These are phyloP conservation scores for Parnassius smintheus DNA, from an alignment of 2,888 invertebrate genomes.

Conservation along the genomic window DNA sequence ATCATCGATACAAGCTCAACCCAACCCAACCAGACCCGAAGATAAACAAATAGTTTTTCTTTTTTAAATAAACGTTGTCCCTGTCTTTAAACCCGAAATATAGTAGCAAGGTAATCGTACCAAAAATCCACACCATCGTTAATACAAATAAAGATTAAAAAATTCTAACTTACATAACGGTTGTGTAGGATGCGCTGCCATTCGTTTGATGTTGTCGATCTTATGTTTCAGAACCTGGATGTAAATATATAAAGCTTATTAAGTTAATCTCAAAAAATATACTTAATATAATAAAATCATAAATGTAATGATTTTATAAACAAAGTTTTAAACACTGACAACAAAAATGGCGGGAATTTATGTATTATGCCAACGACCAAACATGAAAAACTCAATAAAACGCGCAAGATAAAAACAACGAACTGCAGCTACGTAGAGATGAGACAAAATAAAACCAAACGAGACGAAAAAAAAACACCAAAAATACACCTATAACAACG, in stretches of 20 bases:
- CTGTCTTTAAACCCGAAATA: too few species aligned
- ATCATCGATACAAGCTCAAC: too few species aligned
- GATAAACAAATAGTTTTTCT: too few species aligned
- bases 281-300: too few species aligned
- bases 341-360: conserved; percentile 7
- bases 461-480: conserved; percentile 25
- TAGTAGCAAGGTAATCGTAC: too few species aligned
- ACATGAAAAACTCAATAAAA: conserved; percentile 13
- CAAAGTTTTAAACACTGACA: conserved; percentile 17
- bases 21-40: too few species aligned
- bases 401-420: conserved; percentile 7
- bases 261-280: conserved; percentile 1
- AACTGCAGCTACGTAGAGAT: neutral
- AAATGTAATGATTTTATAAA: conserved; percentile 16
- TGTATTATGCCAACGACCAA: conserved; percentile 4
- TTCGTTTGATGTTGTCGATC: conserved; percentile 95
- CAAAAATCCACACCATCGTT: too few species aligned
- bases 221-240: conserved; percentile 95
- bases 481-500: conserved; percentile 23
- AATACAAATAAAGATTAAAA: neutral
- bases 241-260: conserved; percentile 34
- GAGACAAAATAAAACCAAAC: conserved; percentile 14
- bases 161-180: conserved; percentile 93
- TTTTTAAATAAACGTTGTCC: too few species aligned
- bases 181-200: conserved; percentile 97